phyloP scores from a whole-genome alignment of 2,113 vertebrate species.

The Oncorhynchus keta region DNA sequence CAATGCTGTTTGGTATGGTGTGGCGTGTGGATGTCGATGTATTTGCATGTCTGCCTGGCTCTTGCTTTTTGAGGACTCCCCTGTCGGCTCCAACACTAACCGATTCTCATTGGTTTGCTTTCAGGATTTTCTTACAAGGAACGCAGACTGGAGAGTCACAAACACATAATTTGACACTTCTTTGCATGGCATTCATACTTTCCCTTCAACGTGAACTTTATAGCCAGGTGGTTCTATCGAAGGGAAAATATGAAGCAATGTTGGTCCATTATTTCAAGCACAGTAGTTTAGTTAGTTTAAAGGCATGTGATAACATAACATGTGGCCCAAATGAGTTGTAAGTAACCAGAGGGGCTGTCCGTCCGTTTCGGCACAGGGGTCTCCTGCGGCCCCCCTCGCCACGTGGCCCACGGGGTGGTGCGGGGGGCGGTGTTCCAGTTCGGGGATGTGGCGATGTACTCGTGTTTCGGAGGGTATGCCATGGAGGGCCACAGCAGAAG shows the following conservation, averaged over 20 bases:
- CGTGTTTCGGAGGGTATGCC: slow-evolving; percentile 92
- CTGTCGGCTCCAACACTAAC: neutral
- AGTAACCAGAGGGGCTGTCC: slow-evolving; percentile 66
- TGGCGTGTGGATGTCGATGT: slow-evolving; percentile 2
- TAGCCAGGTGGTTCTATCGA: too few species aligned
- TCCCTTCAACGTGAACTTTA: too few species aligned
- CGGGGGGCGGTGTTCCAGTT: slow-evolving; percentile 88
- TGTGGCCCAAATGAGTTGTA: slow-evolving; percentile 5
- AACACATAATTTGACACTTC: too few species aligned
- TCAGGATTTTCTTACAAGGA: too few species aligned
- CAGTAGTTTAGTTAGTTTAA: neutral
- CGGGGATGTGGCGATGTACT: slow-evolving; percentile 90
- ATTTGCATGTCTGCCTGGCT: slow-evolving; percentile 37
- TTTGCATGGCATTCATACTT: too few species aligned
- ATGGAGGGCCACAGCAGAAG: slow-evolving; percentile 87
- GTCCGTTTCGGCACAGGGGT: slow-evolving; percentile 82
- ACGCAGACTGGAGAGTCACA: too few species aligned
- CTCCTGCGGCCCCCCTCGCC: slow-evolving; percentile 86
- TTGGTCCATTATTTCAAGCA: too few species aligned
- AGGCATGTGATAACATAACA: neutral
- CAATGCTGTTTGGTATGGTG: too few species aligned
- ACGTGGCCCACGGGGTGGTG: slow-evolving; percentile 85
- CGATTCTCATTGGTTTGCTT: neutral
- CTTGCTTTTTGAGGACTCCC: neutral
- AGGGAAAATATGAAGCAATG: too few species aligned